phyloP scores from a whole-genome alignment of 2,797 vertebrate genomes.

The Macropus fuliginosus region DNA sequence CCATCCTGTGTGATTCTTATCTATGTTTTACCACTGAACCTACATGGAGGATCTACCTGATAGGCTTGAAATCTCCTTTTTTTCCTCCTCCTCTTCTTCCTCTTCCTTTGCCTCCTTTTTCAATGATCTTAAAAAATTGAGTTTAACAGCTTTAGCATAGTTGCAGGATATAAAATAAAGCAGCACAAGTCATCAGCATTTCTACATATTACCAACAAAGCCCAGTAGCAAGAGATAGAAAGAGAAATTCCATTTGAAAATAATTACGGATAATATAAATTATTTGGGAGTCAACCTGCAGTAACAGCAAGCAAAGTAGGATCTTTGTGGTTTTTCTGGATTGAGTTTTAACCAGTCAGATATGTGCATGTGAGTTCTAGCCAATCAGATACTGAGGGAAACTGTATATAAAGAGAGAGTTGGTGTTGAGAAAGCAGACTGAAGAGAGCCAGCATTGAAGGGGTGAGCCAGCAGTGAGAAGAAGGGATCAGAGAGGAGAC shows the following conservation, averaged over 20 bases:
- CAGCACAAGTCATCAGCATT: background rate
- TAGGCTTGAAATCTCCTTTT: background rate
- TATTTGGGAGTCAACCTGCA: background rate
- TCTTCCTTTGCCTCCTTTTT: background rate
- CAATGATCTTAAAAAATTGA: background rate
- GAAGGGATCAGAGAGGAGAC: too few relatives aligned
- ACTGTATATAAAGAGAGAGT: too few relatives aligned
- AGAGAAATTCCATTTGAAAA: too few relatives aligned
- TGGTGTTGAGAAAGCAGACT: too few relatives aligned
- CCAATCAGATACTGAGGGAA: too few relatives aligned
- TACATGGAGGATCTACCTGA: background rate
- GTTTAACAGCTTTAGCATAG: background rate
- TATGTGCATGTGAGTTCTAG: too few relatives aligned
- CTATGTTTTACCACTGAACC: background rate
- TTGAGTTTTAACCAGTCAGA: too few relatives aligned
- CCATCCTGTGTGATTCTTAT: background rate
- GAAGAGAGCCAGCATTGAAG: too few relatives aligned
- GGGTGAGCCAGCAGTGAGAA: too few relatives aligned
- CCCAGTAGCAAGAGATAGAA: background rate
- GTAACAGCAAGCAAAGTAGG: too few relatives aligned
- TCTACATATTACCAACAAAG: background rate
- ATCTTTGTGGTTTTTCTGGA: too few relatives aligned
- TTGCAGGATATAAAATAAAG: background rate
- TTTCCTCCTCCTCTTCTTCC: background rate
- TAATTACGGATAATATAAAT: background rate